Conservation (phyloP, 2,113 vertebrate species). For the Eulemur rufifrons region DNA sequence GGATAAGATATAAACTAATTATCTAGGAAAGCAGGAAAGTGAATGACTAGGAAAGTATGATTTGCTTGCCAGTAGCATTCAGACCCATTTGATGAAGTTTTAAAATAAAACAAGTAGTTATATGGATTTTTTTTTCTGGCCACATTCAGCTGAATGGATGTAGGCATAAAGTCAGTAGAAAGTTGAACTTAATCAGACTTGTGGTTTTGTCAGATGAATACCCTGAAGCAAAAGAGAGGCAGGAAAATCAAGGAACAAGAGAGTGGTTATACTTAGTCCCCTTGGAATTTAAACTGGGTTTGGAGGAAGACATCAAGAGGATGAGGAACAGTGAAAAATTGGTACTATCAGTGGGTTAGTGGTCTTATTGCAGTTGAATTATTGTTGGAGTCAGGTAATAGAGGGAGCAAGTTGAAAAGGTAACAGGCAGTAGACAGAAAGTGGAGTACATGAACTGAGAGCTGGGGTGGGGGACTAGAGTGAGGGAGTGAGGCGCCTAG, state of each 20-base stretch:
- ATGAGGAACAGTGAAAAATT: neutral
- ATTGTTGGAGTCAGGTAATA: neutral
- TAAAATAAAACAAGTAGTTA: slow-evolving; percentile 22
- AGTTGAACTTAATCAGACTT: slow-evolving; percentile 28
- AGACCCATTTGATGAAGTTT: neutral
- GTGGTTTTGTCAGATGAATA: neutral
- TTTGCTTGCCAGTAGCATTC: neutral
- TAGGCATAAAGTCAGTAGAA: slow-evolving; percentile 26
- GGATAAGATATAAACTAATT: neutral
- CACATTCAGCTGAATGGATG: neutral
- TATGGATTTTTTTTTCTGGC: neutral
- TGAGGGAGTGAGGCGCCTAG: neutral
- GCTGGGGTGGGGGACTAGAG: neutral
- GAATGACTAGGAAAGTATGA: neutral
- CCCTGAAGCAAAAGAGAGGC: neutral
- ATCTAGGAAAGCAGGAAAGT: slow-evolving; percentile 7
- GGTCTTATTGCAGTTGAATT: neutral
- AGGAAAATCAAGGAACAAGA: slow-evolving; percentile 24
- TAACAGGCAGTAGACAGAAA: neutral
- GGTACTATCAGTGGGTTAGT: neutral
- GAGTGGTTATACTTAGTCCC: neutral
- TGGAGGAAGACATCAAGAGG: neutral
- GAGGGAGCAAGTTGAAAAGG: neutral
- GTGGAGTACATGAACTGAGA: neutral
- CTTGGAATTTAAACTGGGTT: neutral